Conservation (phyloP, 2,797 vertebrate genomes). For the Crax fasciolata region DNA sequence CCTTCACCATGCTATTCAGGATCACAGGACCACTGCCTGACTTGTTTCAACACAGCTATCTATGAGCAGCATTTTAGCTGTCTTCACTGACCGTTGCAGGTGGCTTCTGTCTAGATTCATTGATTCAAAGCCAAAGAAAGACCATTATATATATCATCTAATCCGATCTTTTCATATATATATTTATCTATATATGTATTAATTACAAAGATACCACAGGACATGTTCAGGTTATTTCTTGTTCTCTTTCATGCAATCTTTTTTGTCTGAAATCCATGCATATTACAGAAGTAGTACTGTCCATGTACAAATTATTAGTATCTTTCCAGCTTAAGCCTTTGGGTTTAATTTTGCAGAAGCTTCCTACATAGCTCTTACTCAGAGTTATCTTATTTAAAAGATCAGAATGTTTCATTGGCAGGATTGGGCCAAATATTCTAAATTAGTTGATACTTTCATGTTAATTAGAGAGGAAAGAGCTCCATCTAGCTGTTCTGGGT, state of each 20-base stretch:
- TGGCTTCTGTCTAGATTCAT: not conserved
- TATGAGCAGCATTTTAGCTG: not conserved
- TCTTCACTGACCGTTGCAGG: not conserved
- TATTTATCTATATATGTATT: not conserved
- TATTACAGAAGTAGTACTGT: not conserved
- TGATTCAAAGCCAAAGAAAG: not conserved
- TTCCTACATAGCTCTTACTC: conserved; percentile 48
- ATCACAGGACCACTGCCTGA: not conserved
- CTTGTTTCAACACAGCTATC: not conserved
- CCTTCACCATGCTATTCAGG: not conserved
- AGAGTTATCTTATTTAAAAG: not conserved
- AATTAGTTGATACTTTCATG: not conserved
- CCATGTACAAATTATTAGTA: not conserved
- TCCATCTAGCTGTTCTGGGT: conserved; percentile 68
- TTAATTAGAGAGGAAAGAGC: conserved; percentile 65
- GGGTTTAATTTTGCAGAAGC: conserved; percentile 17
- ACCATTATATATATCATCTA: not conserved
- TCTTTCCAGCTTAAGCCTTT: conserved; percentile 1
- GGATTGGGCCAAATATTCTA: not conserved
- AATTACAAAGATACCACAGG: not conserved
- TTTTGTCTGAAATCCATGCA: not conserved
- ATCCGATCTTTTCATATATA: not conserved
- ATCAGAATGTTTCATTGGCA: not conserved
- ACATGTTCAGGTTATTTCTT: not conserved
- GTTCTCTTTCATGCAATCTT: not conserved